These are phyloP conservation scores for Morpho deidamia DNA, from an alignment of 2,888 invertebrate species.

Conservation along the genomic window DNA sequence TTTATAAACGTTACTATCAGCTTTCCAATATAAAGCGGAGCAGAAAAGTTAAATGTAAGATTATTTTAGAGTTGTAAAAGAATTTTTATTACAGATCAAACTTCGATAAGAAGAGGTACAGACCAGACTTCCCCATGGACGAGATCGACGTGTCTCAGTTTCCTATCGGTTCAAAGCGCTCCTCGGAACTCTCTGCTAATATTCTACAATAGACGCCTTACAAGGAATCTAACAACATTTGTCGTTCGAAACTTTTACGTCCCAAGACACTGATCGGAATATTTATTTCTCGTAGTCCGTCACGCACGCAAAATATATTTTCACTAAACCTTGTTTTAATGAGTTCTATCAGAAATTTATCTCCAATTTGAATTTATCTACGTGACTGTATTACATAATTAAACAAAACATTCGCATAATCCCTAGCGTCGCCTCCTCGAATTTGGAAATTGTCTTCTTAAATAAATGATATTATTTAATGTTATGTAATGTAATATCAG, in stretches of 20 bases:
- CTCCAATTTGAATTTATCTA: constrained; percentile 15
- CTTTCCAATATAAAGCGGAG: too few species aligned
- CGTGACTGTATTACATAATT: constrained; percentile 21
- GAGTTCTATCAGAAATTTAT: constrained; percentile 14
- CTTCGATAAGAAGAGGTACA: constrained; percentile 50
- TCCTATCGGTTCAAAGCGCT: constrained; percentile 64
- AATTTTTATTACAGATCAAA: constrained; percentile 23
- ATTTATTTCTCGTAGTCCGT: neutral
- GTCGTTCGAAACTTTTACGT: neutral
- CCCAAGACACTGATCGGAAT: neutral
- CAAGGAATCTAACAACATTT: neutral
- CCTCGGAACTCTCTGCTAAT: constrained; percentile 27
- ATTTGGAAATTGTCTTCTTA: constrained; percentile 2
- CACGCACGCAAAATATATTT: constrained; percentile 5
- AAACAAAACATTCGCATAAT: constrained; percentile 13
- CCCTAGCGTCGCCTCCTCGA: neutral
- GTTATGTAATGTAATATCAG: constrained; percentile 10
- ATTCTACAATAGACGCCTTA: constrained; percentile 22
- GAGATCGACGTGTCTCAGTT: constrained; percentile 68
- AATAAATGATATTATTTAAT: constrained; percentile 8
- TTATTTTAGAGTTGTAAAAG: neutral
- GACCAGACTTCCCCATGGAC: constrained; percentile 66
- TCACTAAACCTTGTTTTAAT: constrained; percentile 19
- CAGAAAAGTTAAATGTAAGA: too few species aligned
- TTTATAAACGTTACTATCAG: too few species aligned